Percentiles rank a stretch among this genome's conserved stretches.
Conservation (phyloP, 2,113 vertebrate genomes). For the Callocephalon fimbriatum region DNA sequence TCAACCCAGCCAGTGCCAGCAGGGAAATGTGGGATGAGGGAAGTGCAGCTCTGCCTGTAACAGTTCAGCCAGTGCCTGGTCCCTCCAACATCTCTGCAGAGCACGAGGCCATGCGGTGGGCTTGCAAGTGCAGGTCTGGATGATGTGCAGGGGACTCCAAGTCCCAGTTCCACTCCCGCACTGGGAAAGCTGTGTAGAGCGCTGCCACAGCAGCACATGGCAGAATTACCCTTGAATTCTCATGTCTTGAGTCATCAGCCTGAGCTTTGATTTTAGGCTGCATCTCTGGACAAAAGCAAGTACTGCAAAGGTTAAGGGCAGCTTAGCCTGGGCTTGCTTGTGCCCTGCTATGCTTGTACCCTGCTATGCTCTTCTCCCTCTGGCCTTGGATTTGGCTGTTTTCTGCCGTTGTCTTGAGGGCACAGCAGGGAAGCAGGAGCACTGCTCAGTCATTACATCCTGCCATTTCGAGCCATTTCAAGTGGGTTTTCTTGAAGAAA, state of each 20-base stretch:
- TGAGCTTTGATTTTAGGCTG: neutral
- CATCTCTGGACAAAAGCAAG: neutral
- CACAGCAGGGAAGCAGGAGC: neutral
- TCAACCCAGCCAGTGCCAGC: neutral
- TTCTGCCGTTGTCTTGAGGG: neutral
- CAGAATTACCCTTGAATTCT: slow-evolving; percentile 6
- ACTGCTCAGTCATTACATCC: neutral
- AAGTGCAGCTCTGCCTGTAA: neutral
- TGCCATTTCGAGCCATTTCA: neutral
- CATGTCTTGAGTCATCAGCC: neutral
- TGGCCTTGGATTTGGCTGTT: neutral
- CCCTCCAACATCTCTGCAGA: neutral
- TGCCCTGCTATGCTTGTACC: neutral
- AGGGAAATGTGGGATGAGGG: neutral
- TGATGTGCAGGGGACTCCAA: neutral
- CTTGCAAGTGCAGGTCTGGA: neutral
- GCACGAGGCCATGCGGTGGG: neutral
- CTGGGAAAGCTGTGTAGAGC: neutral
- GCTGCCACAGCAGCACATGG: neutral
- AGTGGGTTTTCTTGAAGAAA: neutral
- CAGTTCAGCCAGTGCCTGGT: neutral
- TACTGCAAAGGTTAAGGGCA: neutral
- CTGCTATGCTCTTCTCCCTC: neutral
- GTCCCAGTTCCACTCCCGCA: neutral
- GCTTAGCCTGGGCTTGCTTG: neutral